Conservation (phyloP, 2,797 vertebrate genomes). For the Hippoglossus hippoglossus region DNA sequence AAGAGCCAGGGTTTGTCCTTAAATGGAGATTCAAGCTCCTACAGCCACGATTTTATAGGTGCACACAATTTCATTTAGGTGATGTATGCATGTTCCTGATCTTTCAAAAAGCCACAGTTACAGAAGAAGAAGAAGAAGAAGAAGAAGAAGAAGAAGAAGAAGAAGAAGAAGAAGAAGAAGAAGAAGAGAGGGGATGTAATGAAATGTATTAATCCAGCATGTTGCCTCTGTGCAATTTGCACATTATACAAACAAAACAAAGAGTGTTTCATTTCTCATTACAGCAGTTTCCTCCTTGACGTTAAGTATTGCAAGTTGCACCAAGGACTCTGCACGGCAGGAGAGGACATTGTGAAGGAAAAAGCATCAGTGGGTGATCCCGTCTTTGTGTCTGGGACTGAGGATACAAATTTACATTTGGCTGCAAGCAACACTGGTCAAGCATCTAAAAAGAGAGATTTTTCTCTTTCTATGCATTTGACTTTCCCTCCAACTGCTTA, state of each 20-base stretch:
- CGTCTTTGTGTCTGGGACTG: conserved; percentile 20
- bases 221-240: conserved; percentile 1
- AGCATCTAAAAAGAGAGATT: conserved; percentile 17
- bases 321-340: conserved; percentile 6
- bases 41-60: not conserved
- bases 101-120: not conserved
- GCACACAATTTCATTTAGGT: not conserved
- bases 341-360: conserved; percentile 8
- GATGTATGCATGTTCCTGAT: not conserved
- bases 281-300: not conserved
- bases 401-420: conserved; percentile 30
- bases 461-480: conserved; percentile 3
- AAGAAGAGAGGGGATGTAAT: not conserved
- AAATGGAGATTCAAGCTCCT: conserved; percentile 3
- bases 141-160: too few species aligned
- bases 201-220: not conserved
- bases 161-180: not conserved
- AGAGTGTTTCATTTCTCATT: not conserved
- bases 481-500: conserved; percentile 16
- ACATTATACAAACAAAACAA: conserved; percentile 4
- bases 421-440: conserved; percentile 10
- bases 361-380: conserved; percentile 1
- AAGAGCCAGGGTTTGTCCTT: conserved; percentile 2
- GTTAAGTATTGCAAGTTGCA: not conserved
- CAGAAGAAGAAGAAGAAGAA: not conserved